Base-by-base conservation (phyloP, 2,888 invertebrate species). In the Ophion slaviceki region DNA sequence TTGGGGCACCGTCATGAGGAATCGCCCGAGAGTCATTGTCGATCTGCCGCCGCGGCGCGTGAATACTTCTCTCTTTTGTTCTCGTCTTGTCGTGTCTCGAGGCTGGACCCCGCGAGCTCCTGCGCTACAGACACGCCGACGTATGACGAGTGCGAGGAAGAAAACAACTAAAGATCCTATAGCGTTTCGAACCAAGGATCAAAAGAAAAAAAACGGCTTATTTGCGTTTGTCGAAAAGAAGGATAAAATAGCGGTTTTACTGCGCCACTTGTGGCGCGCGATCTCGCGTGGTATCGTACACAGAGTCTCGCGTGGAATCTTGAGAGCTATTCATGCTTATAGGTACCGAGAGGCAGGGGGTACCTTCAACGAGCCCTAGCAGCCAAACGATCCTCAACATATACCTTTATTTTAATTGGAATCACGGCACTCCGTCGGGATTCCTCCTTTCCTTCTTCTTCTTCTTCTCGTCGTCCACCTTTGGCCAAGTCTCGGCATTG, bases 361-460 rank as follows among this genome's bases (percentile, higher is more conserved):
- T 8, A 40, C 7, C 40, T 40, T 40, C 40, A 8, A 40, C 40
- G 40, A 40, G 8, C 40, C 7, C 40, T 1, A 45, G 77, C 70
- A 77, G 86, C 82, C 85, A 85, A 88, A 87, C 86, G 87, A 78
- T 77, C 81, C 80, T 78, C 85, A 86, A 87, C 86, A 83, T 87
- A 7, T 36, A 86, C 86, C 85, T 88, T 88, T 87, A 88, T 87
- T 88, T 88, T 88, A 87, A 88, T 88, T 88, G 88, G 88, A 87
- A 86, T 75, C 84, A 71, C 80, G 74, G 70, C 82, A 82, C 85
- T 80, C 70, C 68, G 59, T 74, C 72, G 64, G 57, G 36, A 71
- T 75, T 72, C 86, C 53, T 53, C 32, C 20, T 68, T 75, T 75
- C 70, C 45, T 14, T 6, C 32, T 62, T 64, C 68, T 75, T 72